Conservation (phyloP, 2,888 invertebrate species). For the Phania funesta region DNA sequence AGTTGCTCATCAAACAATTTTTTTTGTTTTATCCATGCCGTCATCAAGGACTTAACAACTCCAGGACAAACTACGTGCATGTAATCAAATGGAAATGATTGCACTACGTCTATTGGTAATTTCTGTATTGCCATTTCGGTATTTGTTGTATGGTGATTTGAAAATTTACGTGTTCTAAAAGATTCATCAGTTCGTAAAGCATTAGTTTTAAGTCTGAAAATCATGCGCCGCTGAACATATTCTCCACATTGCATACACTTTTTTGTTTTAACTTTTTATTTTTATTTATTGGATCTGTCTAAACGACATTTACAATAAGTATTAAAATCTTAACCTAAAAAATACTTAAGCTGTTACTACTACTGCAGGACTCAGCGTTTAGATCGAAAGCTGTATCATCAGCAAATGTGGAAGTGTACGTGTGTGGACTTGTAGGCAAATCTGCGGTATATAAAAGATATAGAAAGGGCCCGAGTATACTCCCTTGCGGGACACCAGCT, state of each 20-base stretch:
- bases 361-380: too few species aligned
- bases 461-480: too few species aligned
- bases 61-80: conserved; percentile 53
- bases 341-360: too few species aligned
- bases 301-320: too few species aligned
- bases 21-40: conserved; percentile 47
- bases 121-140: conserved; percentile 48
- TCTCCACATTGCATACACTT: conserved; percentile 50
- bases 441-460: too few species aligned
- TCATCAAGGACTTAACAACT: conserved; percentile 48
- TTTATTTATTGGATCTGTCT: too few species aligned
- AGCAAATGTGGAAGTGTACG: too few species aligned
- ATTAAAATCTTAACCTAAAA: too few species aligned
- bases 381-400: too few species aligned
- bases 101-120: conserved; percentile 46
- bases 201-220: conserved; percentile 22
- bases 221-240: conserved; percentile 17
- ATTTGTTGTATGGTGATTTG: conserved; percentile 47
- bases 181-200: conserved; percentile 24
- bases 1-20: conserved; percentile 19
- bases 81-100: conserved; percentile 52
- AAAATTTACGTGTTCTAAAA: conserved; percentile 36
- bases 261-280: too few species aligned
- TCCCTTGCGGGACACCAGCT: too few species aligned
- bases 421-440: too few species aligned